phyloP scores from a whole-genome alignment of 1,140 invertebrate genomes.

The Tetramorium simillimum region DNA sequence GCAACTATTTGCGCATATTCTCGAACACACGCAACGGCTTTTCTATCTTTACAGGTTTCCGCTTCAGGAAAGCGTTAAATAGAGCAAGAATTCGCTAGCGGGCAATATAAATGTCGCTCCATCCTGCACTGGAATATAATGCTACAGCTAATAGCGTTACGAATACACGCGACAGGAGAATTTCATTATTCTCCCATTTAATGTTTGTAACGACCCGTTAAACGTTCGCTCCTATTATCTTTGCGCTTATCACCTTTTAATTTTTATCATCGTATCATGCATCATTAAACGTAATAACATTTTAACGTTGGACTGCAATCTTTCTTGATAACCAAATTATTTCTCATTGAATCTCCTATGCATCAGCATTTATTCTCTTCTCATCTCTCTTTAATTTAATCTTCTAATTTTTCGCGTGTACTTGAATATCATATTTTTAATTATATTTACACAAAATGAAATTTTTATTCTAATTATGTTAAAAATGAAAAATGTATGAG shows the following conservation, averaged over 20 bases:
- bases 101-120: slow-evolving; percentile 42
- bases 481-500: neutral
- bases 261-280: slow-evolving; percentile 10
- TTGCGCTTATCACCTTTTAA: slow-evolving; percentile 41
- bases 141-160: slow-evolving; percentile 30
- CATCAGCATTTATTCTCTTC: neutral
- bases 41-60: slow-evolving; percentile 19
- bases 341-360: neutral
- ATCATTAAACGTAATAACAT: slow-evolving; percentile 36
- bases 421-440: neutral
- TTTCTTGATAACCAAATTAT: slow-evolving; percentile 22
- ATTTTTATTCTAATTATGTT: neutral
- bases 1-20: neutral
- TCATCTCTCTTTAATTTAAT: neutral
- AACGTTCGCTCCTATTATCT: slow-evolving; percentile 35
- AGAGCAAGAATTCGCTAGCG: slow-evolving; percentile 47
- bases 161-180: slow-evolving; percentile 25
- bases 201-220: slow-evolving; percentile 35
- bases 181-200: slow-evolving; percentile 57
- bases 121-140: neutral
- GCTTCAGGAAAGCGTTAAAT: slow-evolving; percentile 34
- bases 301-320: neutral
- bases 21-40: neutral
- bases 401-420: neutral
- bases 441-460: neutral